Conservation (phyloP, 2,113 vertebrate genomes). For the Xiphias gladius region DNA sequence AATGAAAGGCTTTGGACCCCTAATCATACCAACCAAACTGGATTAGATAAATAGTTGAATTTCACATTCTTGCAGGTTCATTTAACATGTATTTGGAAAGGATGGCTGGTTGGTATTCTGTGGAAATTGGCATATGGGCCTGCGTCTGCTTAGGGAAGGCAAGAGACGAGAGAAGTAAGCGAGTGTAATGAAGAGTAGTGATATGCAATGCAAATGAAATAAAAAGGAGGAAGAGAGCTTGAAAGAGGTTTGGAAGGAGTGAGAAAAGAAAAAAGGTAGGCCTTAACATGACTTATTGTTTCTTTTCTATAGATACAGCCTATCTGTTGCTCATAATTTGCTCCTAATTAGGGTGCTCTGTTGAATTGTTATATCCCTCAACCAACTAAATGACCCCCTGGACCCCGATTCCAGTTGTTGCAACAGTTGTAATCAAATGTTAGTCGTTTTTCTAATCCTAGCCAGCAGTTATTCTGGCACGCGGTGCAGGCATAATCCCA, state of each 20-base stretch:
- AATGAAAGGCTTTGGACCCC: constrained; percentile 42
- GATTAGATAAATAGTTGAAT: constrained; percentile 69
- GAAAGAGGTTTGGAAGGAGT: neutral
- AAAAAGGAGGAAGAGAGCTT: constrained; percentile 18
- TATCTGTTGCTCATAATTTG: constrained; percentile 53
- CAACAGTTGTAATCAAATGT: constrained; percentile 65
- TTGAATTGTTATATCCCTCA: constrained; percentile 45
- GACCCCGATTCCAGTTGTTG: constrained; percentile 58
- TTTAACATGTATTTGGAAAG: constrained; percentile 62
- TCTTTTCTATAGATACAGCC: neutral
- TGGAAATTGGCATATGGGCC: constrained; percentile 53
- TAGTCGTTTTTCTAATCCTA: constrained; percentile 63
- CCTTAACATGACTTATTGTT: constrained; percentile 21
- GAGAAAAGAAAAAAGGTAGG: neutral
- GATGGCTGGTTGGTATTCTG: constrained; percentile 42
- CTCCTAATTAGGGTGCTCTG: constrained; percentile 46
- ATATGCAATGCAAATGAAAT: constrained; percentile 25
- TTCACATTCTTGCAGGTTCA: constrained; percentile 67
- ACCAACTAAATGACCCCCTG: constrained; percentile 45
- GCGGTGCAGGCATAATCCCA: constrained; percentile 42
- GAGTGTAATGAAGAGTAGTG: constrained; percentile 7
- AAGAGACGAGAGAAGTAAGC: constrained; percentile 7
- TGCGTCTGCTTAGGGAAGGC: constrained; percentile 26
- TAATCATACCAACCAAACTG: constrained; percentile 49
- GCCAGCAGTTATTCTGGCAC: constrained; percentile 68